Conservation (phyloP, 2,113 vertebrate species). For the Triplophysa dalaica region DNA sequence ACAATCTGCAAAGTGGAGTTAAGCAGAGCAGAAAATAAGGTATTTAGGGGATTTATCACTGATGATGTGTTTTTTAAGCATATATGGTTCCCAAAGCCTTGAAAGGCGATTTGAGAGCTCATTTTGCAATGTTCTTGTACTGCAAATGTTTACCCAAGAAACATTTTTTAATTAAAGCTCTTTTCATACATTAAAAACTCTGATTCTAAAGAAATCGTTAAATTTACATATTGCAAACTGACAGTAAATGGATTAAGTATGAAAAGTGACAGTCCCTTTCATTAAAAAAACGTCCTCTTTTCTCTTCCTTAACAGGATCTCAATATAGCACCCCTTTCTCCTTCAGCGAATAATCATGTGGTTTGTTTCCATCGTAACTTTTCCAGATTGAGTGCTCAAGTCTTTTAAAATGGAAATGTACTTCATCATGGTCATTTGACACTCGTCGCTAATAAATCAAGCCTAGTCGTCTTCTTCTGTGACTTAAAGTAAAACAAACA, state of each 20-base stretch:
- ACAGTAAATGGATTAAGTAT: conserved; percentile 71
- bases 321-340: conserved; percentile 38
- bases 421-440: conserved; percentile 79
- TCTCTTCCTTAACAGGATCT: conserved; percentile 19
- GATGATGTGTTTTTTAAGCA: background rate
- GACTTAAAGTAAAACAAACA: conserved; percentile 75
- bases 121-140: conserved; percentile 38
- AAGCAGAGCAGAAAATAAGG: background rate
- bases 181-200: conserved; percentile 57
- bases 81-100: conserved; percentile 1
- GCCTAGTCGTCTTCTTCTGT: conserved; percentile 61
- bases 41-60: background rate
- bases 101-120: conserved; percentile 11
- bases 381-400: conserved; percentile 70
- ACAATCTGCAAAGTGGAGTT: background rate
- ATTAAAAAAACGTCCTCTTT: conserved; percentile 46
- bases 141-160: conserved; percentile 43
- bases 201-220: conserved; percentile 64
- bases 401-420: conserved; percentile 77
- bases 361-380: conserved; percentile 56
- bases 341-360: conserved; percentile 35
- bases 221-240: conserved; percentile 63
- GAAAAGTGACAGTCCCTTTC: conserved; percentile 58
- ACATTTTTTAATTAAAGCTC: conserved; percentile 63
- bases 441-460: conserved; percentile 76